Conservation (phyloP, 2,797 vertebrate genomes). For the Buceros bicornis region DNA sequence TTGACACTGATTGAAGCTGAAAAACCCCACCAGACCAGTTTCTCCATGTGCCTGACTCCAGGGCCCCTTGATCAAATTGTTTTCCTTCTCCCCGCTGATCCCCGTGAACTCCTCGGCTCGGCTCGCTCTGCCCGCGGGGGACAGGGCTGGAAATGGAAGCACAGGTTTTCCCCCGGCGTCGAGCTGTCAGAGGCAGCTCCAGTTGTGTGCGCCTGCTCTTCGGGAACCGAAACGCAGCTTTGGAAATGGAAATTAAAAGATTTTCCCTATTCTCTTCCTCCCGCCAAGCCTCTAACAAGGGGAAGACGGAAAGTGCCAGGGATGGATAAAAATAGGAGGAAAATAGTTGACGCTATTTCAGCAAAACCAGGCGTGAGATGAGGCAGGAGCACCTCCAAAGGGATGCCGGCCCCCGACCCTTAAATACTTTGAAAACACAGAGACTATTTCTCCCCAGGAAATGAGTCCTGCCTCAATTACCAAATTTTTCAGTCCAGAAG, state of each 20-base stretch:
- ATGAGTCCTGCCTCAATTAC: constrained; percentile 10
- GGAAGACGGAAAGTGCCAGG: background rate
- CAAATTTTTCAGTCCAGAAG: background rate
- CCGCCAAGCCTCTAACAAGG: background rate
- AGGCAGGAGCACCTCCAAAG: background rate
- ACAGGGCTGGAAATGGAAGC: constrained; percentile 77
- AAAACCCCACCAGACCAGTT: constrained; percentile 67
- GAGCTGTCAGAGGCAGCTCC: constrained; percentile 67
- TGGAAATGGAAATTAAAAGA: constrained; percentile 52
- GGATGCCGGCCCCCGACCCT: background rate
- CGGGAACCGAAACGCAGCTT: background rate
- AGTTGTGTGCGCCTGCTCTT: background rate
- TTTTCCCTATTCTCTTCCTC: background rate
- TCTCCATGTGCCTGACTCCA: constrained; percentile 66
- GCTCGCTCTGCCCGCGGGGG: constrained; percentile 49
- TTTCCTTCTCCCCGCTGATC: constrained; percentile 69
- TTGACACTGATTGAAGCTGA: constrained; percentile 80
- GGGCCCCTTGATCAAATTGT: constrained; percentile 79
- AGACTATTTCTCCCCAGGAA: background rate
- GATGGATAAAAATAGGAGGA: constrained; percentile 5
- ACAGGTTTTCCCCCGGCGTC: constrained; percentile 40
- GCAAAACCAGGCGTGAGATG: background rate
- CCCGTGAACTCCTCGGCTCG: constrained; percentile 36
- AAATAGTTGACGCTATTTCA: background rate
- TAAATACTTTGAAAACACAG: background rate